Base-by-base conservation (phyloP, 2,113 vertebrate species). In the Probosciger aterrimus region DNA sequence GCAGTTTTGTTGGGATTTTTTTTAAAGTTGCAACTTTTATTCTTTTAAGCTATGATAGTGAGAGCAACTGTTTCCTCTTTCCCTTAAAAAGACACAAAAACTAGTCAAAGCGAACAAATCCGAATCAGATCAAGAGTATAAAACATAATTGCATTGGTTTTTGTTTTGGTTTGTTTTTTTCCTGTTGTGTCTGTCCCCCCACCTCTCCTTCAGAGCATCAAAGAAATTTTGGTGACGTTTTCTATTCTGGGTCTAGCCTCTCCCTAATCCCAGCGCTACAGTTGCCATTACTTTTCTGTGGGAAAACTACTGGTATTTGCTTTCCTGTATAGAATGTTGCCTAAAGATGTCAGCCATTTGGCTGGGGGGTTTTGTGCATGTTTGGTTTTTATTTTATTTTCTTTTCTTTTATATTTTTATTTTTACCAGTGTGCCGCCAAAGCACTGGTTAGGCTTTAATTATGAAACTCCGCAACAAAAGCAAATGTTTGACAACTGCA, bases 261-360 rank as follows among this genome's bases (percentile, higher is more conserved):
- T 96, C 94, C 92, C 91, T 92, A 96, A 93, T 86, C 90, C 89
- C 27, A 89, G 64, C 67, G 60, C 92, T 95, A 88, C 82, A 90
- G 95, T 94, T 97, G 94, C 97, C 96, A 94, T 98, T 97, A 96
- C 81, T 96, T 96, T 96, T 96, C 96, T 95, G 92, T 95, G 96
- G 93, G 94, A 86, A 97, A 97, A 97, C 96, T 98, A 96, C 97
- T 98, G 97, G 95, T 95, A 90, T 64, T 97, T 98, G 93, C 95
- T 98, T 98, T 97, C 85, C 91, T 96, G 53, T 90, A 79, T 94
- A 95, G 95, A 97, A 97, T 95, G 95, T 98, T 96, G 95, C 97
- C 98, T 97, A 71, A 96, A 96, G 92, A 94, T 92, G 85, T 95
- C 97, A 90, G 91, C 95, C 85, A 63, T 94, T 95, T 96, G 96